These are phyloP conservation scores for Dinomys branickii DNA, from an alignment of 2,113 vertebrate genomes.

Conservation along the genomic window DNA sequence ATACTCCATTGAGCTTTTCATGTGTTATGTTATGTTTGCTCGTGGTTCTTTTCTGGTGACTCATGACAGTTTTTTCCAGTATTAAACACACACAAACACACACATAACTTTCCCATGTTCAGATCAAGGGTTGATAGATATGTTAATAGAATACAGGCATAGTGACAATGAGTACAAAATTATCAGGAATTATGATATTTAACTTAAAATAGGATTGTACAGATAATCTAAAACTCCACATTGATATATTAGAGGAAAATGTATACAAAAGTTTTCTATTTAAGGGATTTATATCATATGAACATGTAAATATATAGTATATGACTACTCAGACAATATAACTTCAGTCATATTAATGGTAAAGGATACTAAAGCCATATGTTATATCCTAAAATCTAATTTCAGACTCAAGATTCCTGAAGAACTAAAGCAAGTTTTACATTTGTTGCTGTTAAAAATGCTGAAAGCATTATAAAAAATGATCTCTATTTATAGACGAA, in stretches of 20 bases:
- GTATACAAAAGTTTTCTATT: not conserved
- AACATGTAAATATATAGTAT: not conserved
- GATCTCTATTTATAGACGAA: not conserved
- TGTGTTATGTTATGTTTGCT: not conserved
- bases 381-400: not conserved
- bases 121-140: not conserved
- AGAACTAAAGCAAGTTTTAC: not conserved
- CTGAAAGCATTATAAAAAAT: not conserved
- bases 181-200: conserved; percentile 12
- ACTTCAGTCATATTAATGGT: not conserved
- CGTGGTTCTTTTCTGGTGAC: not conserved
- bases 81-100: not conserved
- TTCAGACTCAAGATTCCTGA: not conserved
- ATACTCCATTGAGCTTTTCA: not conserved
- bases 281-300: not conserved
- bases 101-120: not conserved
- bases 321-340: not conserved
- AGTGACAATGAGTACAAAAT: not conserved
- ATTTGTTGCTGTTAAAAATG: not conserved
- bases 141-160: not conserved
- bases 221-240: not conserved
- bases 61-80: not conserved
- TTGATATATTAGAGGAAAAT: not conserved
- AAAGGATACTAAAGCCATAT: not conserved
- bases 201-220: not conserved